phyloP scores from a whole-genome alignment of 2,888 invertebrate genomes.

The Drosophila prostipennis region DNA sequence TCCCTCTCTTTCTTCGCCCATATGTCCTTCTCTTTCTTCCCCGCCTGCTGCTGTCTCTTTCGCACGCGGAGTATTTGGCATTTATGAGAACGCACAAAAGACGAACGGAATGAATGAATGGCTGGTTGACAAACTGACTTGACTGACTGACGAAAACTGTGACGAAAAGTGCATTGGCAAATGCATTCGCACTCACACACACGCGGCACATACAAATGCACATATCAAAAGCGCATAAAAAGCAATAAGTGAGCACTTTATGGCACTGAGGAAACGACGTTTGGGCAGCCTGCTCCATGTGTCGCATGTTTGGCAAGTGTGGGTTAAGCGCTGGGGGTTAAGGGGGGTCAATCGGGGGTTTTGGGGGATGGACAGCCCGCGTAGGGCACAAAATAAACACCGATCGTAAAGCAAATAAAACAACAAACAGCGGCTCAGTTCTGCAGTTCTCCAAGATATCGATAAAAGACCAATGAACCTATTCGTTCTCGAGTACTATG shows the following conservation, averaged over 20 bases:
- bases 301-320: slow-evolving; percentile 37
- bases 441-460: slow-evolving; percentile 11
- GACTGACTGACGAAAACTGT: slow-evolving; percentile 59
- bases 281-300: slow-evolving; percentile 68
- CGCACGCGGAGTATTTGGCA: slow-evolving; percentile 17
- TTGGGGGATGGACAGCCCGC: slow-evolving; percentile 1
- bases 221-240: slow-evolving; percentile 74
- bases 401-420: slow-evolving; percentile 65
- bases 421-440: slow-evolving; percentile 21
- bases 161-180: slow-evolving; percentile 71
- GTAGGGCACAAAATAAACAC: slow-evolving; percentile 52
- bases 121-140: slow-evolving; percentile 42
- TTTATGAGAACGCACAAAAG: slow-evolving; percentile 59
- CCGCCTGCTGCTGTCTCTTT: not conserved
- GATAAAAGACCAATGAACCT: slow-evolving; percentile 40
- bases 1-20: slow-evolving; percentile 18
- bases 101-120: slow-evolving; percentile 34
- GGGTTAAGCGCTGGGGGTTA: not conserved
- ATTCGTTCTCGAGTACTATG: slow-evolving; percentile 1
- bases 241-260: slow-evolving; percentile 73
- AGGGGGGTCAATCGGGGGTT: not conserved
- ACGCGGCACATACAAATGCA: slow-evolving; percentile 15
- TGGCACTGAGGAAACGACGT: slow-evolving; percentile 63
- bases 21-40: slow-evolving; percentile 3
- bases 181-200: slow-evolving; percentile 58